phyloP scores from a whole-genome alignment of 53 echinoderm and acorn worm genomes.

The Actinopyga echinites region DNA sequence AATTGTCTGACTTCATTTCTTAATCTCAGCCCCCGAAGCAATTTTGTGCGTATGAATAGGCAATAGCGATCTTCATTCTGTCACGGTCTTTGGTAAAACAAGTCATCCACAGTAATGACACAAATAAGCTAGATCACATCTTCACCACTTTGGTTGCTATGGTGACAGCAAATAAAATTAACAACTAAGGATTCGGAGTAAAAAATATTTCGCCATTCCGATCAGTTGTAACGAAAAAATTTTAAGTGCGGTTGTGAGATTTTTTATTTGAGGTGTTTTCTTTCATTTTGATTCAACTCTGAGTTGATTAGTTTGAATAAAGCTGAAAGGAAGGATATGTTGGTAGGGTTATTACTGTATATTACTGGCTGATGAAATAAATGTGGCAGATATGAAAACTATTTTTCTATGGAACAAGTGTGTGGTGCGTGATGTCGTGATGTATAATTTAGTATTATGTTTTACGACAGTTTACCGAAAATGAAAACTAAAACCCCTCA shows the following conservation, averaged over 20 bases:
- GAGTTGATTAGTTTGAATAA: no score
- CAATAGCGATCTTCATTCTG: background rate
- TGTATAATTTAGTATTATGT: no score
- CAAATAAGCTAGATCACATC: constrained; percentile 25
- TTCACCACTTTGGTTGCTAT: constrained; percentile 22
- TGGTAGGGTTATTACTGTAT: no score
- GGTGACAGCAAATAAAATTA: constrained; percentile 33
- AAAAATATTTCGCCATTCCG: constrained; percentile 4
- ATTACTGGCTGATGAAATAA: no score
- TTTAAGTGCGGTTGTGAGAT: background rate
- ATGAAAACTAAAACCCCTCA: no score
- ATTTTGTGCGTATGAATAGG: constrained; percentile 36
- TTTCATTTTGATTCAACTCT: no score
- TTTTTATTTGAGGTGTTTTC: background rate
- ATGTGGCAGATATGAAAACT: no score
- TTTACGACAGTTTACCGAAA: no score
- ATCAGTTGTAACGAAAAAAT: constrained; percentile 11
- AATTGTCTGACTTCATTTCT: constrained; percentile 40
- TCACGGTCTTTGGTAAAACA: constrained; percentile 26
- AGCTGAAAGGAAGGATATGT: no score
- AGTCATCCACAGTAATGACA: constrained; percentile 24
- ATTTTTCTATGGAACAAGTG: no score
- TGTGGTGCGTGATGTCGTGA: no score
- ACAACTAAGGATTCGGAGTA: constrained; percentile 12
- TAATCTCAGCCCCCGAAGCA: constrained; percentile 6